Evolutionary conservation across 2,113 vertebrate species (phyloP).

Genomic region (Actenoides lindsayi): DNA sequence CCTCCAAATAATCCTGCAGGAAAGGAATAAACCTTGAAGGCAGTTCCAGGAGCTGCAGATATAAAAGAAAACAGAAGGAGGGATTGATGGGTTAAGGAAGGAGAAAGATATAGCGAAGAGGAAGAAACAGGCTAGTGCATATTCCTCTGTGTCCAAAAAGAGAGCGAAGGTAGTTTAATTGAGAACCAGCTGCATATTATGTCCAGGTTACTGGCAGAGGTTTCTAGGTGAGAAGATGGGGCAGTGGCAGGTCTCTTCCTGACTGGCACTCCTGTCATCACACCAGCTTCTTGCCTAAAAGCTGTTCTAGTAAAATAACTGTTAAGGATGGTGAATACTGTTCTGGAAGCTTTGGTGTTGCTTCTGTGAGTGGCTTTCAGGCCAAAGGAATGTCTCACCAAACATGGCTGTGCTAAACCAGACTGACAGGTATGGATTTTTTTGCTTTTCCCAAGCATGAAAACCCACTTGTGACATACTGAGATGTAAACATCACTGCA

Average conservation of each 20-base stretch:
- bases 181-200: neutral
- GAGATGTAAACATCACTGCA: neutral
- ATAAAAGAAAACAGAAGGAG: neutral
- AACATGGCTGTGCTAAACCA: neutral
- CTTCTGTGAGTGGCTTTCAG: neutral
- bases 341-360: neutral
- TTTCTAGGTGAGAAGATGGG: neutral
- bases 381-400: neutral
- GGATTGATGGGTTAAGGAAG: neutral
- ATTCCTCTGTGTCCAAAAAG: neutral
- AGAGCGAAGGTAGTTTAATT: neutral
- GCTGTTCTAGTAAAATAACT: neutral
- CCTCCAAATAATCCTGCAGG: slow-evolving; percentile 9
- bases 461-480: neutral
- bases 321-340: neutral
- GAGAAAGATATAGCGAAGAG: neutral
- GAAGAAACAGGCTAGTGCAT: neutral
- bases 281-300: neutral
- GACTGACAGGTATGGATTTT: neutral
- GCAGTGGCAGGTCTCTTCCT: neutral
- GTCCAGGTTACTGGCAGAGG: neutral
- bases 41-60: neutral
- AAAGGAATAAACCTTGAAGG: slow-evolving; percentile 19
- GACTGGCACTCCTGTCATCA: neutral
- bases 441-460: neutral